Conservation (phyloP, 2,797 vertebrate species). For the Sebastes trivittatus region DNA sequence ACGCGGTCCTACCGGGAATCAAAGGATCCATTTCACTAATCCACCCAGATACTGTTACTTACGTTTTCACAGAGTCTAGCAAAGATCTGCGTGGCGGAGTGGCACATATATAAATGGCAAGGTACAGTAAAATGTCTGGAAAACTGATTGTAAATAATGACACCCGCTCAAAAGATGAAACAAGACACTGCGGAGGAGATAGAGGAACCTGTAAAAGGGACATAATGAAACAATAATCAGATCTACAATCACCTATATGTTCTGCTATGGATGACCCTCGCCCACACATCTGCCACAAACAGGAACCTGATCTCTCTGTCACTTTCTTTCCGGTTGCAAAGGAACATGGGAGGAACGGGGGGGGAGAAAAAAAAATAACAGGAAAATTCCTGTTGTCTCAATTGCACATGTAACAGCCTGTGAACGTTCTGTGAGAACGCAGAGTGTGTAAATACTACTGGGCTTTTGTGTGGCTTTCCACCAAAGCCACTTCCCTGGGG, state of each 20-base stretch:
- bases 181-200: constrained; percentile 31
- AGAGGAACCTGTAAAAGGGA: constrained; percentile 43
- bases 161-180: constrained; percentile 53
- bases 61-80: constrained; percentile 45
- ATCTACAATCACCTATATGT: constrained; percentile 42
- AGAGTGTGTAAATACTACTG: constrained; percentile 78
- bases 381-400: constrained; percentile 61
- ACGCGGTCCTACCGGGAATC: constrained; percentile 35
- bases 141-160: constrained; percentile 65
- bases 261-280: constrained; percentile 16
- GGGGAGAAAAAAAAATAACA: constrained; percentile 13
- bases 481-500: constrained; percentile 77
- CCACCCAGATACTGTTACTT: constrained; percentile 59
- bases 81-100: constrained; percentile 28
- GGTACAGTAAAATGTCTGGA: constrained; percentile 70
- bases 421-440: constrained; percentile 77
- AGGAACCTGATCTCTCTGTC: constrained; percentile 52
- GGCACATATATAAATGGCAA: constrained; percentile 49
- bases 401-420: constrained; percentile 64
- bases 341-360: constrained; percentile 22
- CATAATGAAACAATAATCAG: constrained; percentile 53
- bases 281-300: constrained; percentile 55
- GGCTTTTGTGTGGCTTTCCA: constrained; percentile 80
- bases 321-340: constrained; percentile 42
- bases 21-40: constrained; percentile 65